Evolutionary conservation across 2,113 vertebrate species (phyloP), one percentile per base, ranked within the genome.

Genomic region (Notarius quadriscutis): DNA sequence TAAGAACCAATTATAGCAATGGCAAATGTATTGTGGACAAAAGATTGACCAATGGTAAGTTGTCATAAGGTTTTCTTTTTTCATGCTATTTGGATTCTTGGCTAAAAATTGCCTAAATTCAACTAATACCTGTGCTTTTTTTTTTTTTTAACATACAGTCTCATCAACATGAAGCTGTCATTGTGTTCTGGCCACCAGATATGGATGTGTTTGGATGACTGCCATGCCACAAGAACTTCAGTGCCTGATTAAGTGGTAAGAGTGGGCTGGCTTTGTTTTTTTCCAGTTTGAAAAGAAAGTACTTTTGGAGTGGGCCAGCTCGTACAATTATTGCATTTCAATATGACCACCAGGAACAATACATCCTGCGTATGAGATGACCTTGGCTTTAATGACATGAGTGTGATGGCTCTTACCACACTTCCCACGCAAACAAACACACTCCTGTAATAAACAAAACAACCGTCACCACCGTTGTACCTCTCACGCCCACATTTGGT

Each of bases 191-290:
- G 79, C 27, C 6, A 0, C 8, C 5, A 60, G 57, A 81, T 81
- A 14, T 60, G 18, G 30, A 62, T 41, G n/a, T 22, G 11, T 62
- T 81, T 62, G 79, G 79, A 25, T 62, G 7, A 15, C 18, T 62
- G 79, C 79, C 79, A 81, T 81, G 25, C 79, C 79, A 12, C 79
- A 62, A 58, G 79, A 81, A 81, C 62, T 81, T 30, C 25, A 81
- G 34, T 10, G 7, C 18, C 30, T 25, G 20, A 62, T 81, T 22
- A 81, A 81, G 79, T 81, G 57, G 79, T 81, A 48, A 62, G 30
- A 81, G 79, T 81, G 79, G 79, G 57, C 79, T 48, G 79, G 79
- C 57, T 81, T 48, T 41, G 79, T 80, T 81, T 81, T 80, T 53
- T 34, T 60, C 12, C 11, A 11, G 4, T 75, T 50, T 74, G 71